These are phyloP conservation scores for Candidula unifasciata DNA, from an alignment of 2,888 invertebrate genomes.

Conservation along the genomic window DNA sequence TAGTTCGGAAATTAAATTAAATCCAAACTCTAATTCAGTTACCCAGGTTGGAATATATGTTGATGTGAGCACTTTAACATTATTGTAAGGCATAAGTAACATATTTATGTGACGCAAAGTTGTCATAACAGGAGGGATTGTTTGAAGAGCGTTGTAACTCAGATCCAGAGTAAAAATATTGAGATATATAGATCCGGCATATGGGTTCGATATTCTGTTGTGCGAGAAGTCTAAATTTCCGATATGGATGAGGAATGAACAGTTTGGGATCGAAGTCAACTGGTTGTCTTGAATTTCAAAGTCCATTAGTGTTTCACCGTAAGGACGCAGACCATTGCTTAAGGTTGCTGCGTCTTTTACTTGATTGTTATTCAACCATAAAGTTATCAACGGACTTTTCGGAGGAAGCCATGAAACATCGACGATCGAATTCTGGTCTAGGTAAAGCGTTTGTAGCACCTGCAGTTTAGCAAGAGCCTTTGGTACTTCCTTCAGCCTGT, in stretches of 20 bases:
- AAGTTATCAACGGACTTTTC: background rate
- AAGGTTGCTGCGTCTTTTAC: background rate
- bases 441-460: background rate
- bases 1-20: constrained; percentile 4
- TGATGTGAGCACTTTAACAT: background rate
- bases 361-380: background rate
- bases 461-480: background rate
- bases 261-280: constrained; percentile 5
- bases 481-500: background rate
- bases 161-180: background rate
- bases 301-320: background rate
- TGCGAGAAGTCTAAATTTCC: background rate
- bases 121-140: background rate
- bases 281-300: background rate
- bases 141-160: background rate
- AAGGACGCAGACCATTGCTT: background rate
- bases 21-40: background rate
- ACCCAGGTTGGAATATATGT: background rate
- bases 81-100: background rate
- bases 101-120: background rate
- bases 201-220: constrained; percentile 2
- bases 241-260: background rate
- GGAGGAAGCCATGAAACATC: constrained; percentile 6
- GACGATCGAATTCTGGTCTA: background rate
- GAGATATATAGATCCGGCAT: background rate